A percentile compares a stretch with the other conserved stretches of the same genome.
phyloP scores from a whole-genome alignment of 2,797 vertebrate genomes.

The Acestrorhynchus altus region DNA sequence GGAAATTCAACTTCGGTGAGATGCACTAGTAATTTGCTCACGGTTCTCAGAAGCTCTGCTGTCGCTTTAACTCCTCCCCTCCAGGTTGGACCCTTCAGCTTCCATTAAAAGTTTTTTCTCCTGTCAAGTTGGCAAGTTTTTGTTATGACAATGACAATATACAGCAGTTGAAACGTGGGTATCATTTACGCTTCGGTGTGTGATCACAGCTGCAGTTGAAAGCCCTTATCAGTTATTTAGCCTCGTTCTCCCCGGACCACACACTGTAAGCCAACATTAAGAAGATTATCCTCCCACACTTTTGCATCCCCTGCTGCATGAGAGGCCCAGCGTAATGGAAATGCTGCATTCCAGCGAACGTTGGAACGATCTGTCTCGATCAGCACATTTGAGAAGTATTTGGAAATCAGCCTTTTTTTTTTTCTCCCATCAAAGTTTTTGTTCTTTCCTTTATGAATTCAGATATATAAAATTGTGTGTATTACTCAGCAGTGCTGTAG shows the following conservation, averaged over 20 bases:
- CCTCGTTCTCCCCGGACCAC: conserved; percentile 10
- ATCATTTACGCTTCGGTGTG: background rate
- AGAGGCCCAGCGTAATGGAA: background rate
- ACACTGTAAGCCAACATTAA: conserved; percentile 27
- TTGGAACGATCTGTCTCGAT: background rate
- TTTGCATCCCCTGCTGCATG: conserved; percentile 2
- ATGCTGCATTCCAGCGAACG: background rate
- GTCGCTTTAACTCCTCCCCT: no score
- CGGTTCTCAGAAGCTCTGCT: no score
- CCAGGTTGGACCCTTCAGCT: no score
- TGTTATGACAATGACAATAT: background rate
- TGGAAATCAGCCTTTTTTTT: background rate
- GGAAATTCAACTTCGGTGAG: no score
- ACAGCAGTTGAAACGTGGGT: background rate
- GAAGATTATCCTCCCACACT: conserved; percentile 27
- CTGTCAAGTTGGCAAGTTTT: background rate
- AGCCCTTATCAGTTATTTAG: conserved; percentile 28
- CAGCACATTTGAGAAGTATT: conserved; percentile 26
- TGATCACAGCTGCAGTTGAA: conserved; percentile 13
- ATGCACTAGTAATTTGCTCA: no score
- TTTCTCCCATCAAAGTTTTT: background rate
- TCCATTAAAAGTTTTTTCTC: background rate
- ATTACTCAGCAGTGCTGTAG: background rate
- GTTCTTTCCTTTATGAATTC: background rate
- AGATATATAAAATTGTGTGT: no score